phyloP scores from a whole-genome alignment of 2,797 vertebrate genomes.

The Muscicapa comitata region DNA sequence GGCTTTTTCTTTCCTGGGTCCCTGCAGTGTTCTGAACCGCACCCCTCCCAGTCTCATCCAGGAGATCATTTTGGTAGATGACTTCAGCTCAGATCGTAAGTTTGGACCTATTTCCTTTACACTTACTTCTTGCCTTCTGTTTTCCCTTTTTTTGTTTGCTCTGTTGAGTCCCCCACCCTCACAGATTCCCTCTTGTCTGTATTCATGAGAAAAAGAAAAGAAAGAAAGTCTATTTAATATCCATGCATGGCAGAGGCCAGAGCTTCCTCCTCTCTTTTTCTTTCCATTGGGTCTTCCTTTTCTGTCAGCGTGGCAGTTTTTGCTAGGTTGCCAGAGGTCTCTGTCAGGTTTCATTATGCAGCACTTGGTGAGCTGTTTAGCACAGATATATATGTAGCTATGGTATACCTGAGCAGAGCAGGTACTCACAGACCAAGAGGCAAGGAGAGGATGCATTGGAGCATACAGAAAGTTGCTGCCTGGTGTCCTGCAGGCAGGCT shows the following conservation, averaged over 20 bases:
- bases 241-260: neutral
- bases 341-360: neutral
- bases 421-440: neutral
- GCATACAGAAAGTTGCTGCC: neutral
- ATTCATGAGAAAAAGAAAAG: neutral
- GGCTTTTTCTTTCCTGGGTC: neutral
- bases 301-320: neutral
- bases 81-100: constrained; percentile 97
- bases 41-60: constrained; percentile 89
- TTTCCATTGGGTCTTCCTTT: neutral
- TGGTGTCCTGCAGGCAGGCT: neutral
- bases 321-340: neutral
- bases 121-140: neutral
- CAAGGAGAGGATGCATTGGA: neutral
- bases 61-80: constrained; percentile 96
- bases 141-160: neutral
- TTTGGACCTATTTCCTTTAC: constrained; percentile 17
- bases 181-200: neutral
- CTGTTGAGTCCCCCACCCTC: neutral
- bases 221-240: neutral
- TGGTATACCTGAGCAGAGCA: neutral
- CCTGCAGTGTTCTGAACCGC: constrained; percentile 86
- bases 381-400: neutral
- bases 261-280: neutral
- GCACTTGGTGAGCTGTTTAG: neutral